A percentile compares a stretch with the other conserved stretches of the same genome.
Conservation (phyloP, 1,140 invertebrate genomes). For the Cyclina sinensis region DNA sequence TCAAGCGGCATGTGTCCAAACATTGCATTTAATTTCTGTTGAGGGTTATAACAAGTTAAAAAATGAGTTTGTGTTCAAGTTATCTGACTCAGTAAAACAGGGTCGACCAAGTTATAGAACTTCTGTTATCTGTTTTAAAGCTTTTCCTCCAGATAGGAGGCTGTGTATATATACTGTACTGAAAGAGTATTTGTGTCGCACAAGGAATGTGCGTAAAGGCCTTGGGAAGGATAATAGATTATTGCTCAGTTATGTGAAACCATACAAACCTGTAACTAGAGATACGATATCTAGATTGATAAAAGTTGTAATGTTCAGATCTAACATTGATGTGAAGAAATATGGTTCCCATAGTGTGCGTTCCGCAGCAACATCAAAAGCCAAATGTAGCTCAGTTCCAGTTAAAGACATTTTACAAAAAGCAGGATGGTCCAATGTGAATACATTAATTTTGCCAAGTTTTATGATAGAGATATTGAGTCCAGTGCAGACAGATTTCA, state of each 20-base stretch:
- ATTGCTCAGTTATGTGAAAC: constrained; percentile 61
- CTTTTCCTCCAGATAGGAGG: constrained; percentile 46
- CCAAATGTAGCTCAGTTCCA: constrained; percentile 18
- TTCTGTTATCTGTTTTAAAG: background rate
- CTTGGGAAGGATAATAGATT: constrained; percentile 1
- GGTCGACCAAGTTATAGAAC: background rate
- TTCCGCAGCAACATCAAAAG: constrained; percentile 31
- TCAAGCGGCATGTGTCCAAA: constrained; percentile 48
- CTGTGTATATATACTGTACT: constrained; percentile 57
- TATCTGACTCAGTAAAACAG: constrained; percentile 28
- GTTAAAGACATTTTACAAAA: constrained; percentile 24
- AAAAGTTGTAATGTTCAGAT: constrained; percentile 40
- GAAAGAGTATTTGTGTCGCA: constrained; percentile 59
- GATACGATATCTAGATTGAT: constrained; percentile 57
- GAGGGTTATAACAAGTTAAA: constrained; percentile 22
- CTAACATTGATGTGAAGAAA: constrained; percentile 25
- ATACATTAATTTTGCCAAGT: constrained; percentile 58
- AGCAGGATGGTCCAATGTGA: constrained; percentile 52
- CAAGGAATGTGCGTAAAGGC: background rate
- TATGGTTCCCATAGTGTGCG: constrained; percentile 43
- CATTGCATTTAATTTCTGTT: constrained; percentile 45
- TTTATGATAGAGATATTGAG: constrained; percentile 55
- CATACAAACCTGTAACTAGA: constrained; percentile 28
- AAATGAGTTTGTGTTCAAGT: constrained; percentile 24
- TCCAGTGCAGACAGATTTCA: too few species aligned